Percentiles rank a stretch among this genome's conserved stretches.
Evolutionary conservation across 2,888 invertebrate genomes (phyloP).

Genomic region (Zelleria hepariella): DNA sequence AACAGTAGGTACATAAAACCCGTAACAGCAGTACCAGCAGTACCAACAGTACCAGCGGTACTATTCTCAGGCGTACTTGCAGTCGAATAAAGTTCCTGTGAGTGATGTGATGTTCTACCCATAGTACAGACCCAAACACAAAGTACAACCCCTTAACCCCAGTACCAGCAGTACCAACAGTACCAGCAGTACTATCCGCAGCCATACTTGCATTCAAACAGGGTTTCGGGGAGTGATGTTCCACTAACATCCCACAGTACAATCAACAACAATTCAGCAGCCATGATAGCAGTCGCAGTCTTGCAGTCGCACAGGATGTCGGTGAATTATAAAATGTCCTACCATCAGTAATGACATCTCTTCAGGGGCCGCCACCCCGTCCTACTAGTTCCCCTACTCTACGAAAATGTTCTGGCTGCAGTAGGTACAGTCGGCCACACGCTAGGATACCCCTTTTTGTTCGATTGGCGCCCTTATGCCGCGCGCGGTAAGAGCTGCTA

Average conservation of each 20-base stretch:
- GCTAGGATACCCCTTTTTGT: no score
- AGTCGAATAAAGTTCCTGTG: slow-evolving; percentile 69
- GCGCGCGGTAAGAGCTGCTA: no score
- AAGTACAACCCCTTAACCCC: slow-evolving; percentile 61
- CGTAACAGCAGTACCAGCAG: slow-evolving; percentile 51
- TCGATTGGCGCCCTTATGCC: no score
- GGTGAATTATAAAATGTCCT: no score
- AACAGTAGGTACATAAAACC: slow-evolving; percentile 51
- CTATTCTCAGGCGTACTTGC: slow-evolving; percentile 48
- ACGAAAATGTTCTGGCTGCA: slow-evolving; percentile 51
- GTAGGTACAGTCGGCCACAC: no score
- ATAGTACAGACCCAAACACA: slow-evolving; percentile 29
- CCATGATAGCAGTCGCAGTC: no score
- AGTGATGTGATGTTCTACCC: slow-evolving; percentile 52
- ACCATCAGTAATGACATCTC: no score
- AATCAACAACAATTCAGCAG: slow-evolving; percentile 31
- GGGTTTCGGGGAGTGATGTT: slow-evolving; percentile 67
- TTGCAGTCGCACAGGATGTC: no score
- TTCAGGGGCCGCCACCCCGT: slow-evolving; percentile 48
- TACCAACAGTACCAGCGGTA: slow-evolving; percentile 33
- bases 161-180: slow-evolving; percentile 43
- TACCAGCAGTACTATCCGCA: slow-evolving; percentile 39
- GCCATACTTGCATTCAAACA: slow-evolving; percentile 47
- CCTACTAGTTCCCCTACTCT: slow-evolving; percentile 65
- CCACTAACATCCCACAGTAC: no score